phyloP scores from a whole-genome alignment of 2,888 invertebrate species.

The Tenthredo scrophulariae region DNA sequence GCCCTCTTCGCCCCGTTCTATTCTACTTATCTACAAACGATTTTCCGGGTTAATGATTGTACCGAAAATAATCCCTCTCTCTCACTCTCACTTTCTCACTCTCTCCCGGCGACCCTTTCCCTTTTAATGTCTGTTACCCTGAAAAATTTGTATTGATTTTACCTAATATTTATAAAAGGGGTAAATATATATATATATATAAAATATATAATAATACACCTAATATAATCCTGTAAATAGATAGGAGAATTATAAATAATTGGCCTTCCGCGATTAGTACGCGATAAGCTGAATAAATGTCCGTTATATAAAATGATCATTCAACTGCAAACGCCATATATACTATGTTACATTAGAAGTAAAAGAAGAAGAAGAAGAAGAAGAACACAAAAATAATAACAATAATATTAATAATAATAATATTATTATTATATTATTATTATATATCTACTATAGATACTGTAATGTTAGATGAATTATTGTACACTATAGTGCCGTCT shows the following conservation, averaged over 20 bases:
- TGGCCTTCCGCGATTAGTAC: background rate
- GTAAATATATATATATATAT: background rate
- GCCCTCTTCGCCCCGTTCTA: no score
- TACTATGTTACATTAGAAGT: no score
- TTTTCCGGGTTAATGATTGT: background rate
- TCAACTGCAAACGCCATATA: background rate
- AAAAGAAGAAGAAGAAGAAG: no score
- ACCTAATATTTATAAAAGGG: background rate
- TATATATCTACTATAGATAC: background rate
- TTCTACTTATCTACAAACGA: background rate
- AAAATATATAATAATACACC: background rate
- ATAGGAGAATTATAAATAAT: constrained; percentile 20
- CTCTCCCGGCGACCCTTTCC: background rate
- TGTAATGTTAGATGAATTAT: background rate
- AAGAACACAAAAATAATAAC: background rate
- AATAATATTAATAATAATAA: background rate
- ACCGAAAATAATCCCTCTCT: background rate
- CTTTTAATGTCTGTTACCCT: background rate
- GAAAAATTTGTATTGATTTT: background rate
- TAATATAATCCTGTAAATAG: constrained; percentile 1
- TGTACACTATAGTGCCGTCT: background rate
- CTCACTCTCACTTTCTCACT: background rate
- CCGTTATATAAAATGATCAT: background rate
- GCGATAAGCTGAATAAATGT: background rate
- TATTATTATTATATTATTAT: background rate